These are phyloP conservation scores for Drosophila lacicola DNA, from an alignment of 2,888 invertebrate species.

Conservation along the genomic window DNA sequence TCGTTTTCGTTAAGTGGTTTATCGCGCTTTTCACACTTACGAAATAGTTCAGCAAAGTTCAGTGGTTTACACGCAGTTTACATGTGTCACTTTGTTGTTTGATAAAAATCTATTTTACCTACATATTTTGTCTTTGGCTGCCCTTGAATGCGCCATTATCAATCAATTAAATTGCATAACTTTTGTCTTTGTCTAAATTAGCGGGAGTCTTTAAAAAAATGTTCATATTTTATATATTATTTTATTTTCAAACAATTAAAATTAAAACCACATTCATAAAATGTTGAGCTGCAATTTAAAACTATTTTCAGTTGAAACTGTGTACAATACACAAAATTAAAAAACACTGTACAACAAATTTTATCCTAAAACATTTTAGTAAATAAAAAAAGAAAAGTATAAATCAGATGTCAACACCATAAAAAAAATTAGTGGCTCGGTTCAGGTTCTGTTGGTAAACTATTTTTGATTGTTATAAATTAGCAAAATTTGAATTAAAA, in stretches of 20 bases:
- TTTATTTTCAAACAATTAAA: background rate
- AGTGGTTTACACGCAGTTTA: slow-evolving; percentile 30
- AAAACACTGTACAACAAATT: background rate
- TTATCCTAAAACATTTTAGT: no score
- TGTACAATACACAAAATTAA: no score
- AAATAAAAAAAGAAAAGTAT: no score
- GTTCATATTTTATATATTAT: background rate
- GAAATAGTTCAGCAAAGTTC: slow-evolving; percentile 15
- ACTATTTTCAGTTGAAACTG: background rate
- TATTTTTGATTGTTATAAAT: no score
- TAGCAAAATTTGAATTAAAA: no score
- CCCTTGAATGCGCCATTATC: no score
- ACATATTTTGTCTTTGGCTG: background rate
- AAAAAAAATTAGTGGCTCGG: no score
- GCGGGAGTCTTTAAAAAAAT: no score
- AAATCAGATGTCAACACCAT: no score
- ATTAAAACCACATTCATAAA: background rate
- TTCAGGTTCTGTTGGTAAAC: no score
- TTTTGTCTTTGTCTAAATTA: background rate
- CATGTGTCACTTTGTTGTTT: slow-evolving; percentile 39
- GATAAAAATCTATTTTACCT: slow-evolving; percentile 41
- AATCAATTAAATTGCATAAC: background rate
- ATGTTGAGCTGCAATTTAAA: background rate
- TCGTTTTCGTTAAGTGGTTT: slow-evolving; percentile 62
- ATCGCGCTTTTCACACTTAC: slow-evolving; percentile 36